Conservation (phyloP, 2,888 invertebrate genomes). For the Helicoverpa assulta region DNA sequence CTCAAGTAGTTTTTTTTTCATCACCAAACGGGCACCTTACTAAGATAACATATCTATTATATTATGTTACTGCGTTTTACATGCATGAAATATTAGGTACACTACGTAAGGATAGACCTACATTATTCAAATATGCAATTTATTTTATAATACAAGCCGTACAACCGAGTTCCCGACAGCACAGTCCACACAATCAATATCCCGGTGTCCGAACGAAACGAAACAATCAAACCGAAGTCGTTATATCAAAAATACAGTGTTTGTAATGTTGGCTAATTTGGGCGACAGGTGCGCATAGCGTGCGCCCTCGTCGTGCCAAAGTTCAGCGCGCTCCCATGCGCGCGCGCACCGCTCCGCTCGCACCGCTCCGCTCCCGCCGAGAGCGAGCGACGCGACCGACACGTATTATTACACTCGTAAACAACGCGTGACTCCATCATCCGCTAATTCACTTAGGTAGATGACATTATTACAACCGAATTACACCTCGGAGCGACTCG, state of each 20-base stretch:
- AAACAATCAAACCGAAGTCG: slow-evolving; percentile 33
- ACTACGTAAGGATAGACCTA: too few species aligned
- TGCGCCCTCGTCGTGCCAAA: slow-evolving; percentile 64
- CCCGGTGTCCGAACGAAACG: background rate
- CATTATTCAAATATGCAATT: too few species aligned
- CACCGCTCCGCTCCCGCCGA: slow-evolving; percentile 32
- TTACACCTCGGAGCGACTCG: slow-evolving; percentile 68
- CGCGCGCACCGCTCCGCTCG: slow-evolving; percentile 67
- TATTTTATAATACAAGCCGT: too few species aligned
- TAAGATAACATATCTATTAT: too few species aligned
- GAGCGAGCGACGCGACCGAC: slow-evolving; percentile 46
- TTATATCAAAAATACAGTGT: slow-evolving; percentile 31
- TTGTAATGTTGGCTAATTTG: slow-evolving; percentile 34
- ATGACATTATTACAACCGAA: slow-evolving; percentile 79
- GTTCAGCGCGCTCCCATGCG: slow-evolving; percentile 74
- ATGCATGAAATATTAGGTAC: too few species aligned
- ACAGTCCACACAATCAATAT: background rate
- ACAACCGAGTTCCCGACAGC: too few species aligned
- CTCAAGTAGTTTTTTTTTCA: too few species aligned
- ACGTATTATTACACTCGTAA: slow-evolving; percentile 71
- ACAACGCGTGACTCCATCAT: slow-evolving; percentile 80
- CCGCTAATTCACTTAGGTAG: slow-evolving; percentile 76
- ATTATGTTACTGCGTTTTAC: too few species aligned
- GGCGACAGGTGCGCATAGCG: slow-evolving; percentile 62
- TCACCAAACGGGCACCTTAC: too few species aligned